A percentile compares a stretch with the other conserved stretches of the same genome.
Conservation (phyloP, 1,140 invertebrate genomes). For the Elymnias hypermnestra region DNA sequence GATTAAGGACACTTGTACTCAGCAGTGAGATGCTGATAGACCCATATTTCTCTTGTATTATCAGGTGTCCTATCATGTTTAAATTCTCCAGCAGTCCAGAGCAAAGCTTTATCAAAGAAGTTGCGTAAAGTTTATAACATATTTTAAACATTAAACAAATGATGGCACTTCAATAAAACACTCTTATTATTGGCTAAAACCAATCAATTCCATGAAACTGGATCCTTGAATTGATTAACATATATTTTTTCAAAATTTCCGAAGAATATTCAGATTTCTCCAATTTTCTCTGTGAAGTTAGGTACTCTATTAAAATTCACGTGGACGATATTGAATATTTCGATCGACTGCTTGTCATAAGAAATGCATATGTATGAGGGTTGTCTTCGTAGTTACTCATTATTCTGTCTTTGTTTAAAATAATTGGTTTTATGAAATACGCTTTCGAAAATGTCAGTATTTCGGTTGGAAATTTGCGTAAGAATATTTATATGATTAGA, state of each 20-base stretch:
- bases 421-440: constrained; percentile 6
- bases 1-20: too few relatives aligned
- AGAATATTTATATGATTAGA: too few relatives aligned
- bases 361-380: constrained; percentile 56
- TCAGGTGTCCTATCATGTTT: too few relatives aligned
- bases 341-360: constrained; percentile 39
- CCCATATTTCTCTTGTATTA: too few relatives aligned
- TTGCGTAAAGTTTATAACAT: too few relatives aligned
- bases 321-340: constrained; percentile 64
- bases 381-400: constrained; percentile 36
- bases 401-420: constrained; percentile 23
- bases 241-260: constrained; percentile 58
- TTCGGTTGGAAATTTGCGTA: too few relatives aligned
- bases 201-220: constrained; percentile 63
- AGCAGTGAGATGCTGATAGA: too few relatives aligned
- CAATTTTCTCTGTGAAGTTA: constrained; percentile 58
- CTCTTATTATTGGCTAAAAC: constrained; percentile 53
- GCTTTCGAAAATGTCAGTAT: too few relatives aligned
- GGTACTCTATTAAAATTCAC: constrained; percentile 60
- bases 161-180: too few relatives aligned
- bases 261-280: constrained; percentile 63
- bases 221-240: constrained; percentile 59
- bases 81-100: too few relatives aligned
- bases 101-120: too few relatives aligned
- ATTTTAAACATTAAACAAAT: too few relatives aligned